phyloP scores from a whole-genome alignment of 2,888 invertebrate genomes.

The Rhagium mordax region DNA sequence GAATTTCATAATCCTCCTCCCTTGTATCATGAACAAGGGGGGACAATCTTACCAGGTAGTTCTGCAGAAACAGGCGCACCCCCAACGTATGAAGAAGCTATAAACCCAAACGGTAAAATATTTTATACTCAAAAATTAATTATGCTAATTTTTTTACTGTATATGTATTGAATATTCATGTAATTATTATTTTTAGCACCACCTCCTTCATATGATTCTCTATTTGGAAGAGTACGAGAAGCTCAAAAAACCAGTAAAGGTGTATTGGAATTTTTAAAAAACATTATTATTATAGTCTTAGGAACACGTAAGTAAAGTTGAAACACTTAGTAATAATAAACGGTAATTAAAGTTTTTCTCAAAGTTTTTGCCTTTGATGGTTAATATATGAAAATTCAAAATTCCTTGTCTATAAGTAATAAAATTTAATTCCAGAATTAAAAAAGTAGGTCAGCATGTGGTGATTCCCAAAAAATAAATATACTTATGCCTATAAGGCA shows the following conservation, averaged over 20 bases:
- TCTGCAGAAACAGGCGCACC: slow-evolving; percentile 69
- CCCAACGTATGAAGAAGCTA: slow-evolving; percentile 77
- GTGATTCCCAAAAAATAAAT: too few species aligned
- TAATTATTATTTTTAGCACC: slow-evolving; percentile 69
- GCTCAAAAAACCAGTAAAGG: slow-evolving; percentile 76
- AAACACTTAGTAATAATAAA: too few species aligned
- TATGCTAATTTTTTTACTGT: too few species aligned
- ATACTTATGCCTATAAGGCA: too few species aligned
- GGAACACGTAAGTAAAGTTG: slow-evolving; percentile 75
- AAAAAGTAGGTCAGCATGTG: too few species aligned
- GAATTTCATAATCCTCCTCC: slow-evolving; percentile 53
- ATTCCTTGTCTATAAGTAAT: too few species aligned
- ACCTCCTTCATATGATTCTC: slow-evolving; percentile 79
- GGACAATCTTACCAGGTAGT: slow-evolving; percentile 46
- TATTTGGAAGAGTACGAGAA: slow-evolving; percentile 77
- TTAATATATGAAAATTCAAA: too few species aligned
- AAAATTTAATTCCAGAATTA: too few species aligned
- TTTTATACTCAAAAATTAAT: too few species aligned
- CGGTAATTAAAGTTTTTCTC: not conserved
- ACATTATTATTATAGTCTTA: slow-evolving; percentile 74
- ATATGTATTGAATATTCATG: too few species aligned
- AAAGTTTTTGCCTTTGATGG: too few species aligned
- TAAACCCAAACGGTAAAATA: slow-evolving; percentile 74
- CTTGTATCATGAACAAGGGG: slow-evolving; percentile 55
- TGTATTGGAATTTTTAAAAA: slow-evolving; percentile 75